Conservation (phyloP, 2,888 invertebrate genomes). For the Siphlonurus alternatus region DNA sequence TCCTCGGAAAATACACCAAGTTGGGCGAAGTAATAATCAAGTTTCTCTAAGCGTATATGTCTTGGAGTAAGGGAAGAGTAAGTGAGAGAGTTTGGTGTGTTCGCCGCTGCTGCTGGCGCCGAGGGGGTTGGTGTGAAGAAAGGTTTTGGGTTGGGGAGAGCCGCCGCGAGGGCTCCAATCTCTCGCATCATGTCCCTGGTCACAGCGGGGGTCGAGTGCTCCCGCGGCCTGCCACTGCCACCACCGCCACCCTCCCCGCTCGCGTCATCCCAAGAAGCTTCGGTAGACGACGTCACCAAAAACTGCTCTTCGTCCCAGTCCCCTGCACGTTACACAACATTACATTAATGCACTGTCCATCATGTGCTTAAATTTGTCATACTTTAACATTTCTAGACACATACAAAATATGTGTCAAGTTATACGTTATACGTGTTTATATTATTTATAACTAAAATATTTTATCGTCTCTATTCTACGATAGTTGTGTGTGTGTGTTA, state of each 20-base stretch:
- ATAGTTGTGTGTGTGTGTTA: no score
- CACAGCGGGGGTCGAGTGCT: no score
- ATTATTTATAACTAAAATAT: no score
- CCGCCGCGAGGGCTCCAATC: background rate
- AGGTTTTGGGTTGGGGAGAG: no score
- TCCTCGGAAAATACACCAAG: conserved; percentile 19
- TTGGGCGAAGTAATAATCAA: conserved; percentile 19
- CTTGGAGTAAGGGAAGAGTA: background rate
- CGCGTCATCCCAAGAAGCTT: background rate
- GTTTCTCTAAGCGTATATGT: conserved; percentile 11
- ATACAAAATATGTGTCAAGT: no score
- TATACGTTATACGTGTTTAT: no score
- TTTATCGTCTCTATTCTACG: no score
- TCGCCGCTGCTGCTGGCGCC: background rate
- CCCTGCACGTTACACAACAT: no score
- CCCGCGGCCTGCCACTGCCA: background rate
- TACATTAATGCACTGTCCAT: no score
- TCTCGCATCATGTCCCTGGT: background rate
- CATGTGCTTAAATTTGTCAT: no score
- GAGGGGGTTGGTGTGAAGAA: background rate
- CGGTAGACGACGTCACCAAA: background rate
- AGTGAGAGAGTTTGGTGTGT: background rate
- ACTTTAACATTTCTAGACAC: no score
- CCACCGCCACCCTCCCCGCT: background rate
- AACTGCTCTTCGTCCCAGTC: background rate